Percentiles rank a stretch among this genome's conserved stretches.
These are phyloP conservation scores for Entosphenus tridentatus DNA, from an alignment of 2,113 vertebrate species.

Conservation along the genomic window DNA sequence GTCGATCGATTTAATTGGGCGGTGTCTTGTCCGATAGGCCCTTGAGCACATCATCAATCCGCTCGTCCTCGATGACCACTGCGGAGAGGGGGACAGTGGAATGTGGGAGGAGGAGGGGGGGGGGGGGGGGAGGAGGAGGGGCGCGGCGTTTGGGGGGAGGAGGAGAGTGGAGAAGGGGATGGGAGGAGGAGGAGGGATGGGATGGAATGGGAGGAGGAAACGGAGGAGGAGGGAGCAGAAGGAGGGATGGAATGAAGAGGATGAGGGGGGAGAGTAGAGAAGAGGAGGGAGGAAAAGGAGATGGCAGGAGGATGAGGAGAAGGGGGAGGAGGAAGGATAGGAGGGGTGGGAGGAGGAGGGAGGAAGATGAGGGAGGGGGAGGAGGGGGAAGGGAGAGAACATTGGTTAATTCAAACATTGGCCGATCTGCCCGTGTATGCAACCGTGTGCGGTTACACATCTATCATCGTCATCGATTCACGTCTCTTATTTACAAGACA, in stretches of 20 bases:
- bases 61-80: slow-evolving; percentile 98
- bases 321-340: slow-evolving; percentile 9
- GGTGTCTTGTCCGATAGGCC: slow-evolving; percentile 90
- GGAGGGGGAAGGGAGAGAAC: slow-evolving; percentile 1
- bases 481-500: no score
- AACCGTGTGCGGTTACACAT: no score
- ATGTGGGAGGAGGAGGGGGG: slow-evolving; percentile 13
- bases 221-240: slow-evolving; percentile 5
- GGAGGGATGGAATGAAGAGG: neutral
- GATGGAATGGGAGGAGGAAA: slow-evolving; percentile 10
- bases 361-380: slow-evolving; percentile 7
- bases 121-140: neutral
- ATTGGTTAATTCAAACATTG: no score
- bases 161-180: slow-evolving; percentile 10
- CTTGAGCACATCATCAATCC: slow-evolving; percentile 96
- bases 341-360: neutral
- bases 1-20: slow-evolving; percentile 16
- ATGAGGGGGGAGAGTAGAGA: slow-evolving; percentile 10
- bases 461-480: no score
- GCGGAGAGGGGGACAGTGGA: slow-evolving; percentile 16
- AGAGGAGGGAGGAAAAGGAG: slow-evolving; percentile 11
- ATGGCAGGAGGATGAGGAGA: neutral
- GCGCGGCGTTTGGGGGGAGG: neutral
- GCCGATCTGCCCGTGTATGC: no score
- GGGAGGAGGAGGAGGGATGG: neutral